Evolutionary conservation across 2,888 invertebrate genomes (phyloP).

Genomic region (Callyntrura guangdongensis): DNA sequence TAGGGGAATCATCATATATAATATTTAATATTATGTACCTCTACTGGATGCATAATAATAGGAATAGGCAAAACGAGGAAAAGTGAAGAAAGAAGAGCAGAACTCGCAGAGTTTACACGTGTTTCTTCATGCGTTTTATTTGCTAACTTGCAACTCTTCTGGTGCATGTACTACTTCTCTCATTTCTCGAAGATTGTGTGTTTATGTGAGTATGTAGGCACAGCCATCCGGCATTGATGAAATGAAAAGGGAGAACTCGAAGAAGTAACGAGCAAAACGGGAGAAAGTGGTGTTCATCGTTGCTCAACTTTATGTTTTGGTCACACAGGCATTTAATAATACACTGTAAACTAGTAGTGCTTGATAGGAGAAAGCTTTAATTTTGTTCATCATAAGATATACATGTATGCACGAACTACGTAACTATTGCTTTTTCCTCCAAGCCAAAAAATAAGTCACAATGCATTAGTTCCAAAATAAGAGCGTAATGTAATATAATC

Average conservation of each 20-base stretch:
- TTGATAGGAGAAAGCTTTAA: not conserved
- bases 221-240: not conserved
- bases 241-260: not conserved
- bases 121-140: constrained; percentile 66
- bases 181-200: no score
- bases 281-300: not conserved
- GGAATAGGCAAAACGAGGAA: constrained; percentile 2
- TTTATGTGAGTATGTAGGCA: no score
- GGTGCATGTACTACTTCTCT: not conserved
- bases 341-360: not conserved
- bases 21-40: constrained; percentile 43
- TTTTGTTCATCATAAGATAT: constrained; percentile 47
- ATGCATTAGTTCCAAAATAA: constrained; percentile 52
- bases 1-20: no score
- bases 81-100: constrained; percentile 12
- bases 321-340: not conserved
- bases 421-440: constrained; percentile 11
- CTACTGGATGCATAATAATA: constrained; percentile 18
- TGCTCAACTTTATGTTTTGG: not conserved
- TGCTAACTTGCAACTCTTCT: constrained; percentile 58
- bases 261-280: not conserved
- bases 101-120: constrained; percentile 18
- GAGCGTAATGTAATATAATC: constrained; percentile 50
- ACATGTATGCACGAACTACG: not conserved
- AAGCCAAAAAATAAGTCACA: constrained; percentile 58